phyloP scores from a whole-genome alignment of 2,888 invertebrate genomes.

The Seira musarum region DNA sequence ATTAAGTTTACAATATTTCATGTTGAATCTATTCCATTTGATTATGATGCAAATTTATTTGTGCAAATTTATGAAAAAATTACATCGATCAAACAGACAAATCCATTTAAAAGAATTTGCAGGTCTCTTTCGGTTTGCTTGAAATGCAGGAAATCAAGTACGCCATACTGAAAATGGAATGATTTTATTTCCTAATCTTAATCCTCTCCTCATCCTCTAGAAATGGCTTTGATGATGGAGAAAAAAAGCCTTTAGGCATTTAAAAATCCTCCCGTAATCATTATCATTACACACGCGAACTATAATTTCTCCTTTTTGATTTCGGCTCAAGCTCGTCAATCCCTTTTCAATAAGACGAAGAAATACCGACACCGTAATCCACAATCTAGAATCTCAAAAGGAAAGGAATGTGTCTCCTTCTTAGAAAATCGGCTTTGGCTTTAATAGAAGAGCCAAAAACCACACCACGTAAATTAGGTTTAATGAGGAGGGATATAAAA shows the following conservation, averaged over 20 bases:
- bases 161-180: conserved; percentile 27
- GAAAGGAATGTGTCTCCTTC: not conserved
- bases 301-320: not conserved
- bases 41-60: not conserved
- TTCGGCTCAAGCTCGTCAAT: not conserved
- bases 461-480: conserved; percentile 49
- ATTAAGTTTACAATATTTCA: too few relatives aligned
- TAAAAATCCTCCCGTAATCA: not conserved
- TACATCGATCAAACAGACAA: too few relatives aligned
- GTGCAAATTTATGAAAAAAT: not conserved
- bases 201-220: not conserved
- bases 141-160: conserved; percentile 34
- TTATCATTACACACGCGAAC: not conserved
- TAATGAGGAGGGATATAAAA: conserved; percentile 56
- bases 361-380: too few relatives aligned
- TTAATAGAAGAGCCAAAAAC: conserved; percentile 41
- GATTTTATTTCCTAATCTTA: conserved; percentile 15
- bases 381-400: not conserved
- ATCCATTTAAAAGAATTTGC: conserved; percentile 41
- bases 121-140: conserved; percentile 39
- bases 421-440: not conserved
- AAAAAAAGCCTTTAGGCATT: not conserved
- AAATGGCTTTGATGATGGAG: too few relatives aligned
- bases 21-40: not conserved
- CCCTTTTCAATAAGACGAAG: not conserved